Evolutionary conservation across 2,888 invertebrate species (phyloP).

Genomic region (Tenthredo distinguenda): DNA sequence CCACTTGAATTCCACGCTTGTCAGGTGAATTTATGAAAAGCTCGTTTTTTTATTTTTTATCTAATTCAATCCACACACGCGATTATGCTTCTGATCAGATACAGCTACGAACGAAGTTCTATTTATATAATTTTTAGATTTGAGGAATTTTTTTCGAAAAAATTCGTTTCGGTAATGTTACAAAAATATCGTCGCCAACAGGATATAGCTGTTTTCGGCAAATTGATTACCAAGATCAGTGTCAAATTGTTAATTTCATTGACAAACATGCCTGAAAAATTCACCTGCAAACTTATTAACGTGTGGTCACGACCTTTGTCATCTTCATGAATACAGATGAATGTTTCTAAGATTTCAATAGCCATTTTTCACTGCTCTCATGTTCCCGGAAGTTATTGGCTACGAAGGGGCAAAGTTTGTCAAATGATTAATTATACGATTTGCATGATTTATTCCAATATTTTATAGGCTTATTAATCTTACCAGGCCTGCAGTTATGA

Average conservation of each 20-base stretch:
- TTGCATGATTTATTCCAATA: slow-evolving; percentile 31
- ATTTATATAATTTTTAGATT: background rate
- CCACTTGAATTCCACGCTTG: too few species aligned
- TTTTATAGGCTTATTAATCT: background rate
- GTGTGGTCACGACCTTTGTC: background rate
- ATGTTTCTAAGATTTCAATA: background rate
- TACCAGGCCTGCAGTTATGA: background rate
- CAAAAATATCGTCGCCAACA: background rate
- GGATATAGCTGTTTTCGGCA: background rate
- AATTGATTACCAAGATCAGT: too few species aligned
- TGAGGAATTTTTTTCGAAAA: background rate
- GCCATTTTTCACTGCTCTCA: slow-evolving; percentile 4
- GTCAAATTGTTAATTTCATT: background rate
- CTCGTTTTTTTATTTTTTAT: background rate
- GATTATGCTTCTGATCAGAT: background rate
- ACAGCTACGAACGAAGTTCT: background rate
- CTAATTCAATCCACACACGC: background rate
- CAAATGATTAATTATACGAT: background rate
- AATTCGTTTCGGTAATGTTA: background rate
- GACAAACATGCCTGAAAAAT: slow-evolving; percentile 1
- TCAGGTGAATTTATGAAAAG: too few species aligned
- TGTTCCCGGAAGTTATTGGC: background rate
- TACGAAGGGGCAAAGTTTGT: slow-evolving; percentile 14
- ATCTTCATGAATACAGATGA: slow-evolving; percentile 19
- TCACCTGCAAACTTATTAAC: slow-evolving; percentile 5